These are phyloP conservation scores for Cydia fagiglandana DNA, from an alignment of 1,140 invertebrate genomes.

Conservation along the genomic window DNA sequence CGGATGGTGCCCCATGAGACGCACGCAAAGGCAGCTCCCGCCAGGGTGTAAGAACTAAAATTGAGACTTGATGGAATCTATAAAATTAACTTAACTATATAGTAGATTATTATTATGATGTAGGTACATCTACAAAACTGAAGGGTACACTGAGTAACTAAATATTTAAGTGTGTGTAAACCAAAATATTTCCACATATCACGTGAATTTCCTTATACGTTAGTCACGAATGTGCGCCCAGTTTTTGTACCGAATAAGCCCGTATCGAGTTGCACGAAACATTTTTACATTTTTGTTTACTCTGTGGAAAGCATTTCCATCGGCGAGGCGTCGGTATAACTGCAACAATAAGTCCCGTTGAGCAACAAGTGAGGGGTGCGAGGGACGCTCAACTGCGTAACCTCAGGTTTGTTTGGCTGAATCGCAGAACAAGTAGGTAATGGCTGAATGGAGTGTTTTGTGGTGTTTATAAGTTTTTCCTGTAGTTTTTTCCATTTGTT, in stretches of 20 bases:
- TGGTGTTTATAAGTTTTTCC: too few relatives aligned
- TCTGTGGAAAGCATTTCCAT: conserved; percentile 26
- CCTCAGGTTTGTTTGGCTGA: background rate
- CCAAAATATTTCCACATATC: background rate
- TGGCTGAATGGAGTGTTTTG: background rate
- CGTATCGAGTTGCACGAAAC: background rate
- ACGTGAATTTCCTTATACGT: background rate
- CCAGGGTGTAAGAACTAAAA: too few relatives aligned
- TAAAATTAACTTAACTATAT: too few relatives aligned
- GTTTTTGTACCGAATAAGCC: background rate
- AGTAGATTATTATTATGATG: too few relatives aligned
- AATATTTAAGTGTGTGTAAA: too few relatives aligned
- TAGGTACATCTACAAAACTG: too few relatives aligned
- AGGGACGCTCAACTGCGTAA: conserved; percentile 38
- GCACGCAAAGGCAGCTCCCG: too few relatives aligned
- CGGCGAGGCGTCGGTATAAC: conserved; percentile 16
- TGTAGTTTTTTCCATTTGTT: too few relatives aligned
- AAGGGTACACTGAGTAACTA: too few relatives aligned
- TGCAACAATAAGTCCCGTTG: conserved; percentile 26
- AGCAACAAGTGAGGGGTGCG: conserved; percentile 47
- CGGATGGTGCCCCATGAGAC: too few relatives aligned
- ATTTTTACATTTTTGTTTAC: conserved; percentile 16
- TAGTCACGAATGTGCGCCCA: background rate
- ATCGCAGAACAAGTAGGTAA: too few relatives aligned
- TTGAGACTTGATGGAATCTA: too few relatives aligned